Percentiles rank a stretch among this genome's conserved stretches.
phyloP scores from a whole-genome alignment of 2,888 invertebrate species.

The Brassicogethes aeneus region DNA sequence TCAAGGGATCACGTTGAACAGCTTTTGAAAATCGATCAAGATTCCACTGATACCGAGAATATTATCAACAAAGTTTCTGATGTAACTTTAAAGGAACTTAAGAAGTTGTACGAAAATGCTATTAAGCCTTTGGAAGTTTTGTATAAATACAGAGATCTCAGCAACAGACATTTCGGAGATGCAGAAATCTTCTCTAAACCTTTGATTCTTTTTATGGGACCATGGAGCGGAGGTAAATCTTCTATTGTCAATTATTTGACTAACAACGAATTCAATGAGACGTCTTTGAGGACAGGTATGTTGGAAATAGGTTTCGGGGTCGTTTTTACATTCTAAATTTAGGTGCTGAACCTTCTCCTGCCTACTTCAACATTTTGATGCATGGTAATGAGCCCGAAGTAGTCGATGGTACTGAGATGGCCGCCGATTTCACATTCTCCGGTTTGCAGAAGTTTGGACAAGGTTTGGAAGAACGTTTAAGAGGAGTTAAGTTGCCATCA shows the following conservation, averaged over 20 bases:
- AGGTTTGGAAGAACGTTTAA: conserved; percentile 79
- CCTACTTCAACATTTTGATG: conserved; percentile 87
- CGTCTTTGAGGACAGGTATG: conserved; percentile 81
- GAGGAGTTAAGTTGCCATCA: conserved; percentile 72
- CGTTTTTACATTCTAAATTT: conserved; percentile 15
- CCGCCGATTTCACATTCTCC: conserved; percentile 92
- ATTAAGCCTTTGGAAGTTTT: conserved; percentile 85
- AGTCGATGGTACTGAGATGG: conserved; percentile 84
- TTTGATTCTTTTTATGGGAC: conserved; percentile 86
- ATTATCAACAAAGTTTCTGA: conserved; percentile 67
- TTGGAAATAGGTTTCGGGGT: no score
- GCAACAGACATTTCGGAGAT: conserved; percentile 87
- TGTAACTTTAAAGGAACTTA: conserved; percentile 72
- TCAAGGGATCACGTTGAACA: conserved; percentile 72
- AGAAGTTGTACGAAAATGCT: conserved; percentile 75
- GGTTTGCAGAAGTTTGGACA: conserved; percentile 93
- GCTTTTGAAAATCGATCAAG: conserved; percentile 70
- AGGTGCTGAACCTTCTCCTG: conserved; percentile 92
- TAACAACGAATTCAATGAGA: conserved; percentile 74
- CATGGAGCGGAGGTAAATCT: conserved; percentile 95
- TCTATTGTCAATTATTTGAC: conserved; percentile 88
- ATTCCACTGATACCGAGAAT: conserved; percentile 60
- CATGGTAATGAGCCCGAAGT: conserved; percentile 79
- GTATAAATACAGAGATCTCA: conserved; percentile 86
- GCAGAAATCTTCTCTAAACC: conserved; percentile 94